Base-by-base conservation (phyloP, 2,888 invertebrate genomes). In the Ormyrus rosae region DNA sequence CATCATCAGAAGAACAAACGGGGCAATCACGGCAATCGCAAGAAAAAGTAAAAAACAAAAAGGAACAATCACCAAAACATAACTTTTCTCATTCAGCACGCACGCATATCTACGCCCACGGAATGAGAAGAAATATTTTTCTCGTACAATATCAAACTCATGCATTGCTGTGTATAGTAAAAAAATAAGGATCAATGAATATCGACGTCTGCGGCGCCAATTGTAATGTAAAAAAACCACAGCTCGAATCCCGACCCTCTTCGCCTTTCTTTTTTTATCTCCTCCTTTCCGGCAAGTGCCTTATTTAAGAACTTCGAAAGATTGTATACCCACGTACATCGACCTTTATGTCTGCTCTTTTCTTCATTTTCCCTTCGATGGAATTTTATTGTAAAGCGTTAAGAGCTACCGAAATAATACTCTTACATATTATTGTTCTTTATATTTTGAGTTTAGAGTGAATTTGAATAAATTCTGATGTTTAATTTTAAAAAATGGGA, bases 41-140 rank as follows among this genome's bases (percentile, higher is more conserved):
- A 84, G 70, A 86, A 84, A 83, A 86, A 86, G 58, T 85, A 85
- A 81, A 56, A 53, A n/a, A 61, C 19, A 34, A 45, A 19, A 10
- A 48, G 11, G 5, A 48, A 11, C 11, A 58, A 5, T 7, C 58
- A 58, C 13, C 10, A 5, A 56, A 19, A 2, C 13, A 46, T 45
- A 61, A 8, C 72, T 45, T 58, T 34, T 70, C 8, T 55, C 56
- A 46, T n/a, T 69, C 11, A 19, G 48, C 11, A 70, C 1, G n/a
- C 13, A 48, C 5, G 19, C 53, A 13, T 8, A 69, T 19, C 34
- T 34, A 34, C 34, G 34, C 34, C 34, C 34, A 55, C 10, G 34
- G 19, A 19, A 70, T 13, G 5, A 6, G 11, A 58, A 9, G 13
- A 45, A 48, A 58, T 53, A 13, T 55, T 55, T 34, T 13, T 58